phyloP scores from a whole-genome alignment of 2,113 vertebrate species.

The Misgurnus anguillicaudatus region DNA sequence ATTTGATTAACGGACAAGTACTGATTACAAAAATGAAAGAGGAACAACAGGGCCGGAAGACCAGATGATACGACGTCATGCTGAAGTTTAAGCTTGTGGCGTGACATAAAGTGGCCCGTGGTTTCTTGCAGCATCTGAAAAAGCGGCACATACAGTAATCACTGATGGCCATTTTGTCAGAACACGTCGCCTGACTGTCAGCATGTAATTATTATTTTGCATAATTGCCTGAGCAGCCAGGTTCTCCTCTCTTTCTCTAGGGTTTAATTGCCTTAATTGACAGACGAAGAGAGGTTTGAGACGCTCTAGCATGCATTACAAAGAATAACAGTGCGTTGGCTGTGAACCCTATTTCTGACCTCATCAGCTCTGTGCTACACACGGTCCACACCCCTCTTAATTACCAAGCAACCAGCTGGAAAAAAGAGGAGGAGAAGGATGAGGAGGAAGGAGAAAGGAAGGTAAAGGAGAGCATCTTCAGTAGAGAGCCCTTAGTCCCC shows the following conservation, averaged over 20 bases:
- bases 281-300: slow-evolving; percentile 23
- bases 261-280: slow-evolving; percentile 51
- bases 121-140: neutral
- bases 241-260: slow-evolving; percentile 16
- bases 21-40: slow-evolving; percentile 54
- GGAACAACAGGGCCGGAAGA: slow-evolving; percentile 18
- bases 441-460: slow-evolving; percentile 1
- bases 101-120: slow-evolving; percentile 27
- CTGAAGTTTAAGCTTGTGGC: neutral
- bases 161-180: neutral
- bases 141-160: slow-evolving; percentile 12
- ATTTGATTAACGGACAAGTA: slow-evolving; percentile 60
- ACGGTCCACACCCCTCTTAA: slow-evolving; percentile 58
- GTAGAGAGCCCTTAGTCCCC: slow-evolving; percentile 54
- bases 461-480: slow-evolving; percentile 39
- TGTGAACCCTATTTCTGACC: slow-evolving; percentile 57
- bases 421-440: slow-evolving; percentile 46
- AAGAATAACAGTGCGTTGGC: slow-evolving; percentile 17
- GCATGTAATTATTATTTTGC: slow-evolving; percentile 49
- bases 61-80: neutral
- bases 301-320: slow-evolving; percentile 3
- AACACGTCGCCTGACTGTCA: slow-evolving; percentile 18
- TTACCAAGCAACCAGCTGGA: slow-evolving; percentile 65
- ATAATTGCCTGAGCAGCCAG: slow-evolving; percentile 45
- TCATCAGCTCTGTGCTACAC: slow-evolving; percentile 48